Evolutionary conservation across 2,113 vertebrate species (phyloP).

Genomic region (Haemorhous mexicanus): DNA sequence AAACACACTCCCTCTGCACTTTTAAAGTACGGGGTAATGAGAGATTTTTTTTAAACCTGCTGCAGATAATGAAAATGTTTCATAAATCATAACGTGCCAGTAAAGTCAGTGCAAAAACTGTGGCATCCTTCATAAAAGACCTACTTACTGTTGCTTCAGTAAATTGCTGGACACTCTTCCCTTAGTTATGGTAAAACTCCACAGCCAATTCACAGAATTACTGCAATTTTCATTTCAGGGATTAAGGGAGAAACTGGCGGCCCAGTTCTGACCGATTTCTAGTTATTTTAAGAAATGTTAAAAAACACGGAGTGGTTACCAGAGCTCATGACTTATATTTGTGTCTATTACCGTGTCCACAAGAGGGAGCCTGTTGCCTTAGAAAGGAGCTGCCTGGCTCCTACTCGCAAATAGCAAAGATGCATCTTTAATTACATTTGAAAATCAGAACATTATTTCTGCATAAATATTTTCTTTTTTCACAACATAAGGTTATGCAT

Average conservation of each 20-base stretch:
- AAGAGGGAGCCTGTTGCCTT: not conserved
- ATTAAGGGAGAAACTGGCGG: not conserved
- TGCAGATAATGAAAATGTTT: not conserved
- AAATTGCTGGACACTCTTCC: not conserved
- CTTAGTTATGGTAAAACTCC: not conserved
- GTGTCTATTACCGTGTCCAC: not conserved
- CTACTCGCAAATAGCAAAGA: not conserved
- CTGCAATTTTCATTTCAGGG: not conserved
- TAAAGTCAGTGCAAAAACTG: not conserved
- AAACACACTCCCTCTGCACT: not conserved
- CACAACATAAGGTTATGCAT: not conserved
- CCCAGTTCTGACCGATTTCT: not conserved
- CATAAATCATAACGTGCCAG: accelerated
- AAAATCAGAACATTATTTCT: not conserved
- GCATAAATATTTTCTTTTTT: not conserved
- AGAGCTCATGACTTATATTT: accelerated
- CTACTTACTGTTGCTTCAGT: not conserved
- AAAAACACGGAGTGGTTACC: not conserved
- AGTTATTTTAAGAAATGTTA: not conserved
- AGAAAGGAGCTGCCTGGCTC: not conserved
- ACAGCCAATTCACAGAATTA: not conserved
- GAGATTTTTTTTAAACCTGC: not conserved
- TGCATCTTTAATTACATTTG: not conserved
- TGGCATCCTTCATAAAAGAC: not conserved
- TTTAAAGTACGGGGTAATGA: not conserved